phyloP scores from a whole-genome alignment of 1,140 invertebrate genomes.

The Orussus abietinus region DNA sequence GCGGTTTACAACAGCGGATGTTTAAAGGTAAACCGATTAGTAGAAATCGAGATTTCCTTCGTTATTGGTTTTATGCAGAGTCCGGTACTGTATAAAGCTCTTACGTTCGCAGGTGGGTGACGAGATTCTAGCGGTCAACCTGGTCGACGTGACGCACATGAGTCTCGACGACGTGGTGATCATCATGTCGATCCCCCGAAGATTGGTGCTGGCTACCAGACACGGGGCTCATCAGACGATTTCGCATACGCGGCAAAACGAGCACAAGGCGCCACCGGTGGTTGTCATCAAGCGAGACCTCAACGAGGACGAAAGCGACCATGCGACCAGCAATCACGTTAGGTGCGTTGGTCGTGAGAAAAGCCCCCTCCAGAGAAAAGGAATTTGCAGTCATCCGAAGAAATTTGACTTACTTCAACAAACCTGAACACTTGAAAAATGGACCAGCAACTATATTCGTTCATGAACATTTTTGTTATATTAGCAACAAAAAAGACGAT shows the following conservation, averaged over 20 bases:
- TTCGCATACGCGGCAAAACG: constrained; percentile 55
- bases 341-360: too few species aligned
- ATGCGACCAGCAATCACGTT: constrained; percentile 54
- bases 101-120: constrained; percentile 77
- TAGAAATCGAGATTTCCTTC: not conserved
- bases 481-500: too few species aligned
- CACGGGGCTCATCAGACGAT: constrained; percentile 60
- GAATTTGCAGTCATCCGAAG: too few species aligned
- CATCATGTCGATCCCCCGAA: constrained; percentile 96
- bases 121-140: constrained; percentile 96
- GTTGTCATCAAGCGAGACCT: constrained; percentile 91
- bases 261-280: constrained; percentile 86
- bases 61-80: not conserved
- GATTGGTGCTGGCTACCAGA: constrained; percentile 88
- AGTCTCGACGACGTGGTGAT: constrained; percentile 98
- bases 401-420: too few species aligned
- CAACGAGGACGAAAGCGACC: constrained; percentile 72
- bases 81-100: constrained; percentile 13
- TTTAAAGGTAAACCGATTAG: constrained; percentile 63
- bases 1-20: constrained; percentile 95
- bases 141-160: constrained; percentile 96
- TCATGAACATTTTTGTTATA: too few species aligned
- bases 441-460: too few species aligned
- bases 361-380: too few species aligned
- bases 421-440: too few species aligned